These are phyloP conservation scores for Leptinotarsa texana DNA, from an alignment of 1,140 invertebrate genomes.

Conservation along the genomic window DNA sequence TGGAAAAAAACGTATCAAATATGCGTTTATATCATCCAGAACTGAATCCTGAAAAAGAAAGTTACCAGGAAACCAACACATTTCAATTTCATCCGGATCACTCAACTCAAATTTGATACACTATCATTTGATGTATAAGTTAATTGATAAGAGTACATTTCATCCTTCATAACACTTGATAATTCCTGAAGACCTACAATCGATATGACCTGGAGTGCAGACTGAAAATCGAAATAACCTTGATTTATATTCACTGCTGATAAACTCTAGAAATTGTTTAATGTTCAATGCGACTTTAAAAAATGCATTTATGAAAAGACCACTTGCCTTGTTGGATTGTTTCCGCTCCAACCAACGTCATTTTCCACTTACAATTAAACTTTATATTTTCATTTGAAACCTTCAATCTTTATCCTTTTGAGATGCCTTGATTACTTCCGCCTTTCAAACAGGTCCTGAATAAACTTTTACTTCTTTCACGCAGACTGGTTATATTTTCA, in stretches of 20 bases:
- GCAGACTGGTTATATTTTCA: not conserved
- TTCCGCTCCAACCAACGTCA: constrained; percentile 25
- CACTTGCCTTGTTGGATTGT: constrained; percentile 9
- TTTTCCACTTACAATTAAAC: constrained; percentile 32
- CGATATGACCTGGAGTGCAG: too few relatives aligned
- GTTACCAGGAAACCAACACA: too few relatives aligned
- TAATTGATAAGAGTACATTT: too few relatives aligned
- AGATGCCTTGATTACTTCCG: constrained; percentile 30
- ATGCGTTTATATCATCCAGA: too few relatives aligned
- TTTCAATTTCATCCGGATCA: too few relatives aligned
- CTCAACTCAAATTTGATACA: too few relatives aligned
- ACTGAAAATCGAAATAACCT: too few relatives aligned
- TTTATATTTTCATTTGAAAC: constrained; percentile 29
- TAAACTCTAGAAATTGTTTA: constrained; percentile 9
- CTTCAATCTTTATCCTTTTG: constrained; percentile 27
- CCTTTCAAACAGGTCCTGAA: constrained; percentile 5
- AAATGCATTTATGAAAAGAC: constrained; percentile 7
- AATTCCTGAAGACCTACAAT: too few relatives aligned
- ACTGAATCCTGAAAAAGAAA: too few relatives aligned
- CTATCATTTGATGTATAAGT: too few relatives aligned
- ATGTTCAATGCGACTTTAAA: constrained; percentile 8
- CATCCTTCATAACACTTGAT: too few relatives aligned
- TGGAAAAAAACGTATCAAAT: too few relatives aligned
- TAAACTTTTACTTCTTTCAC: not conserved
- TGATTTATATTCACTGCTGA: not conserved